These are phyloP conservation scores for Harpagifer antarcticus DNA, from an alignment of 2,797 vertebrate genomes.

Conservation along the genomic window DNA sequence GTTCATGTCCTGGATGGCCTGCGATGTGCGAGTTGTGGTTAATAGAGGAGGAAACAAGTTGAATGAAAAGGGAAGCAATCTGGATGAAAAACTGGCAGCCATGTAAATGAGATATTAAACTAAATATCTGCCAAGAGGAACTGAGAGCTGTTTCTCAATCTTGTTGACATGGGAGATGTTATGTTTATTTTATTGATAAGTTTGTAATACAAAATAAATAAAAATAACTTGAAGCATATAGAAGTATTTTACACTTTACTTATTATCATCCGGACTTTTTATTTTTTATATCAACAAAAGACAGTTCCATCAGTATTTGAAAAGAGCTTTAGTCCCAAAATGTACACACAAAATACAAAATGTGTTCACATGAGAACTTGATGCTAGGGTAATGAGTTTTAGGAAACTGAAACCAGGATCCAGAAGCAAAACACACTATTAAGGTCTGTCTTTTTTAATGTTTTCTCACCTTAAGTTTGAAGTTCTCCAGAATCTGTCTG, in stretches of 20 bases:
- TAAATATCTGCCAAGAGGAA: slow-evolving; percentile 26
- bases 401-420: not conserved
- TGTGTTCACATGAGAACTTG: no score
- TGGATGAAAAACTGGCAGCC: not conserved
- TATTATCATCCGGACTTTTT: not conserved
- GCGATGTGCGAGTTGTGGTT: slow-evolving; percentile 20
- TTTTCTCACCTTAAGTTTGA: slow-evolving; percentile 94
- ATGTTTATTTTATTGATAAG: not conserved
- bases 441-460: not conserved
- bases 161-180: not conserved
- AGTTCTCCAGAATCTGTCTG: slow-evolving; percentile 96
- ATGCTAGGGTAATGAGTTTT: not conserved
- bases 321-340: not conserved
- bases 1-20: slow-evolving; percentile 99
- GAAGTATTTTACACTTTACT: not conserved
- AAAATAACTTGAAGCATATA: not conserved
- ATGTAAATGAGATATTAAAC: not conserved
- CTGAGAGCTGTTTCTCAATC: slow-evolving; percentile 9
- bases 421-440: not conserved
- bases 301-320: not conserved
- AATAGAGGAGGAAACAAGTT: not conserved
- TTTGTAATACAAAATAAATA: not conserved
- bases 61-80: not conserved
- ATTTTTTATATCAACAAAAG: not conserved
- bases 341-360: not conserved